These are phyloP conservation scores for Pagetopsis macropterus DNA, from an alignment of 2,797 vertebrate species.

Conservation along the genomic window DNA sequence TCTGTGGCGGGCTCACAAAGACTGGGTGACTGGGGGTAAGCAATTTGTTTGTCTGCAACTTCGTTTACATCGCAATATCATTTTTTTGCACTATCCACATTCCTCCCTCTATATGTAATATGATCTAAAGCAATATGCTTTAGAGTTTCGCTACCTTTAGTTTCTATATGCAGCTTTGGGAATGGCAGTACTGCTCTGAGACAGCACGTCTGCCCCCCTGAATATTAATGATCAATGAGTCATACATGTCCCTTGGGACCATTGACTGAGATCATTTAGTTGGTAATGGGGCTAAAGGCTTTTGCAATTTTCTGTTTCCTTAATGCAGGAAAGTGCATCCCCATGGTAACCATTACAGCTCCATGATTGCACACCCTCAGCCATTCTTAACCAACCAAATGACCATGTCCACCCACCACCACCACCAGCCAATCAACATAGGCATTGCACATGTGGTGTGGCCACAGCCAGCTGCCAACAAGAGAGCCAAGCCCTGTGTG, in stretches of 20 bases:
- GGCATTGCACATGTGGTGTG: slow-evolving; percentile 98
- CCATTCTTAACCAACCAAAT: slow-evolving; percentile 97
- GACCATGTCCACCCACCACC: slow-evolving; percentile 94
- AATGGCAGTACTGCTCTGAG: slow-evolving; percentile 35
- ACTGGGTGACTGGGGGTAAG: slow-evolving; percentile 97
- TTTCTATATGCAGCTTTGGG: slow-evolving; percentile 36
- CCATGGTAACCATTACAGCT: slow-evolving; percentile 94
- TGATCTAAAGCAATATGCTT: slow-evolving; percentile 8
- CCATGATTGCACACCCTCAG: slow-evolving; percentile 93
- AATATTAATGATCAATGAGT: slow-evolving; percentile 77
- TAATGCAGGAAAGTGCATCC: slow-evolving; percentile 92
- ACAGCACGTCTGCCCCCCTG: slow-evolving; percentile 51
- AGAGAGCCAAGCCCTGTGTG: slow-evolving; percentile 91
- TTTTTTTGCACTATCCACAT: slow-evolving; percentile 5
- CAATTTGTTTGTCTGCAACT: slow-evolving; percentile 28
- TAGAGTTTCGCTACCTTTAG: slow-evolving; percentile 30
- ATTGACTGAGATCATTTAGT: slow-evolving; percentile 55
- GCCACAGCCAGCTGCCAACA: slow-evolving; percentile 93
- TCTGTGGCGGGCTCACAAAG: slow-evolving; percentile 93
- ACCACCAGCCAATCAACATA: slow-evolving; percentile 97
- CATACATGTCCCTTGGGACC: slow-evolving; percentile 65
- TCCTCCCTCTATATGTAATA: not conserved
- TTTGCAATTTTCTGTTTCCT: slow-evolving; percentile 67
- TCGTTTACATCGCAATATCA: not conserved
- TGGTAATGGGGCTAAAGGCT: slow-evolving; percentile 64